Evolutionary conservation across 2,797 vertebrate species (phyloP).

Genomic region (Syndactyla subalaris): DNA sequence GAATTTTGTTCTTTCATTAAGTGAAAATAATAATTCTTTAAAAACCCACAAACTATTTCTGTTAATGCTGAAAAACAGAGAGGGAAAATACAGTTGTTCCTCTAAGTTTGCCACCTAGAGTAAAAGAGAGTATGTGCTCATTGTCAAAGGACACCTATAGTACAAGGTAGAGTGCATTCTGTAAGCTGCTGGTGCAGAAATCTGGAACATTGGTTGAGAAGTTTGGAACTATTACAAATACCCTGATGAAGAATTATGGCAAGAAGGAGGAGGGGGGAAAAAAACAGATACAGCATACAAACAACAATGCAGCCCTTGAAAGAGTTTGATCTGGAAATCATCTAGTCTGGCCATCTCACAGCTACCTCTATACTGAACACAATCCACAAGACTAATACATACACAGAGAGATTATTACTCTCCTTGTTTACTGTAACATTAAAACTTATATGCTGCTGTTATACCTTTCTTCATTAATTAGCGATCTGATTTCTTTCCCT

Average conservation of each 20-base stretch:
- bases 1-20: not conserved
- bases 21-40: not conserved
- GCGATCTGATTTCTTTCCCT: not conserved
- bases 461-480: not conserved
- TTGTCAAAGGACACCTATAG: not conserved
- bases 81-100: not conserved
- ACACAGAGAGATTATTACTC: not conserved
- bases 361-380: not conserved
- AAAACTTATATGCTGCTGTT: not conserved
- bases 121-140: not conserved
- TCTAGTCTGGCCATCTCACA: not conserved
- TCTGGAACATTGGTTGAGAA: not conserved
- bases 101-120: not conserved
- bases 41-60: not conserved
- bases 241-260: not conserved
- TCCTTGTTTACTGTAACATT: not conserved
- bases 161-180: not conserved
- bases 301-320: not conserved
- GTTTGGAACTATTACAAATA: not conserved
- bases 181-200: not conserved
- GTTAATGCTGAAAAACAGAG: not conserved
- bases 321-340: not conserved
- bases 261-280: accelerated
- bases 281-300: not conserved
- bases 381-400: not conserved